Conservation (phyloP, 2,888 invertebrate genomes). For the Serripes groenlandicus region DNA sequence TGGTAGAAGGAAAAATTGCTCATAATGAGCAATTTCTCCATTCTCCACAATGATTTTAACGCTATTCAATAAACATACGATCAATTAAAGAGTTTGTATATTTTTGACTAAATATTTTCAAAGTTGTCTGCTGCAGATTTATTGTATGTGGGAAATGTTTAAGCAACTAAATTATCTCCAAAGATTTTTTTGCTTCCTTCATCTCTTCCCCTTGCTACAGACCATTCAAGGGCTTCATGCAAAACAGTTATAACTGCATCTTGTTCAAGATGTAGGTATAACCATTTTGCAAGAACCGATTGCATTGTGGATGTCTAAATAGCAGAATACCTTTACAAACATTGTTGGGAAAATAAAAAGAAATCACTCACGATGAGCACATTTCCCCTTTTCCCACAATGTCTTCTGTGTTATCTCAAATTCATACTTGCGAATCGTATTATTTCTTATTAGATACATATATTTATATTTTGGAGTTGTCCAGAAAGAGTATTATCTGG, state of each 20-base stretch:
- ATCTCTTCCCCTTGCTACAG: neutral
- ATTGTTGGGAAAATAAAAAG: neutral
- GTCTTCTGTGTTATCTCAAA: neutral
- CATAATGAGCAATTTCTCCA: neutral
- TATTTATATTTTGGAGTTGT: neutral
- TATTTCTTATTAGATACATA: neutral
- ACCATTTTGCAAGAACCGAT: too few species aligned
- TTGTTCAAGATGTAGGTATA: too few species aligned
- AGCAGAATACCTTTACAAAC: neutral
- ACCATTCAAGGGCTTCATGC: too few species aligned
- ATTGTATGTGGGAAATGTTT: too few species aligned
- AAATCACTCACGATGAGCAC: neutral
- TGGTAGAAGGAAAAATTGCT: slow-evolving; percentile 3
- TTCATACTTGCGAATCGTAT: neutral
- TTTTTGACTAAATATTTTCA: too few species aligned
- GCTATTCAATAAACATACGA: neutral
- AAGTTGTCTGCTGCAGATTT: too few species aligned
- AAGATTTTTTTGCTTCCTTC: too few species aligned
- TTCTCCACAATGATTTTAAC: too few species aligned
- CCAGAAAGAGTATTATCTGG: too few species aligned
- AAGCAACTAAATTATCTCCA: too few species aligned
- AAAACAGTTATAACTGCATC: too few species aligned
- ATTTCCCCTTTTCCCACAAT: neutral
- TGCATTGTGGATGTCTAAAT: too few species aligned
- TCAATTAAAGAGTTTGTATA: neutral